Base-by-base conservation (phyloP, 2,113 vertebrate genomes). In the Lipophrys pholis region DNA sequence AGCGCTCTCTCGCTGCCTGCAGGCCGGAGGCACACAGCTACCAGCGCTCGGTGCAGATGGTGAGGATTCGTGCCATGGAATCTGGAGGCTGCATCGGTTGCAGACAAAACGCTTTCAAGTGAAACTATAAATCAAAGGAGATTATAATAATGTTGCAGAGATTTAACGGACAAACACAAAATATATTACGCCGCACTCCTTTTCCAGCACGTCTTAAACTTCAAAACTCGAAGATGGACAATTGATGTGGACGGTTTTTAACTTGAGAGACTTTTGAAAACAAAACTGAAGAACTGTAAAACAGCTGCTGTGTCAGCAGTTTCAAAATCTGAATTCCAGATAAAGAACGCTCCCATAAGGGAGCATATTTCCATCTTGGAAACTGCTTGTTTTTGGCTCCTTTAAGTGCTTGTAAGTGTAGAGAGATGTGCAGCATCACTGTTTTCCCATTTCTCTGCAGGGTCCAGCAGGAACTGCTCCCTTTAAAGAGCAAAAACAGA, bases 251-350 rank as follows among this genome's bases (percentile, higher is more conserved):
- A 56, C 5, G 5, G 43, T 10, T 42, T 53, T 59, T 17, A 62
- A 64, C 60, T 66, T 45, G 72, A 71, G 68, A 81, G 5, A 17
- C 11, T 2, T 54, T 54, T 63, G 9, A 76, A 73, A 76, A 54
- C 52, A 64, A 66, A 81, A 16, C 59, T 42, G 30, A 67, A 66
- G 54, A 72, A 41, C 48, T 16, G 16, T 78, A 48, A 76, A 84
- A 69, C 40, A 45, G 39, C 16, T 80, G 73, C 70, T 58, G 54
- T 64, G 49, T 85, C 81, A 84, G 66, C 80, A 75, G 41, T 82
- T 74, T 64, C 4, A 6, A 60, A 80, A 86, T 50, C 21, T 51
- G 51, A 75, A 85, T 79, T 79, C 76, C 84, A 77, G 81, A 67
- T 76, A 73, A 57, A 58, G 38, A 66, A 8, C 3, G 41, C 11